phyloP scores from a whole-genome alignment of 2,797 vertebrate species.

The Otus scops region DNA sequence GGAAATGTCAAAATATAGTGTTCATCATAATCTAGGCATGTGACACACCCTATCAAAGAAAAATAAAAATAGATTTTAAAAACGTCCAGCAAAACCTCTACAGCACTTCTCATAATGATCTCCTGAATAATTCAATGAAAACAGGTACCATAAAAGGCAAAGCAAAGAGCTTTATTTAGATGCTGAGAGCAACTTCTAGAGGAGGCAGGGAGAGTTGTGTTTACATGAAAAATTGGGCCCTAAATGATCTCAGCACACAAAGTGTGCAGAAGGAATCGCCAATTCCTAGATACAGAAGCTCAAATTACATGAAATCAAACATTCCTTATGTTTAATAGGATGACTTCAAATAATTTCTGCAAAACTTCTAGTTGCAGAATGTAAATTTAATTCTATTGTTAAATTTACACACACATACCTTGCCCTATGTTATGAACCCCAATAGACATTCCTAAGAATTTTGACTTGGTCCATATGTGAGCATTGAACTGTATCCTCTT shows the following conservation, averaged over 20 bases:
- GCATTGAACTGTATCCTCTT: slow-evolving; percentile 99
- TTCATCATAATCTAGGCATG: slow-evolving; percentile 94
- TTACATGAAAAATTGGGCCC: background rate
- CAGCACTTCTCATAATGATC: background rate
- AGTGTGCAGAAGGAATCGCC: background rate
- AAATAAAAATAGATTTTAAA: background rate
- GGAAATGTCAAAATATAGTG: slow-evolving; percentile 98
- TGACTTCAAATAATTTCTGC: background rate
- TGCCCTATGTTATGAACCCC: slow-evolving; percentile 99
- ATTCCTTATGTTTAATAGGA: background rate
- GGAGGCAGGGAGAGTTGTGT: background rate
- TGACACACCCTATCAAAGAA: slow-evolving; percentile 88
- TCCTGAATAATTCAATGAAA: background rate
- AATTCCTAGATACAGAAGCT: background rate
- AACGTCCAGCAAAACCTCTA: background rate
- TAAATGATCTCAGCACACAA: background rate
- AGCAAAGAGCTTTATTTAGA: background rate
- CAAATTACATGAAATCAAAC: background rate
- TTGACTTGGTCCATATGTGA: slow-evolving; percentile 99
- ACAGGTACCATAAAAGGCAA: background rate
- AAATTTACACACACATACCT: slow-evolving; percentile 76
- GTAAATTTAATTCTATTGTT: background rate
- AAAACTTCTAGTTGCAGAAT: background rate
- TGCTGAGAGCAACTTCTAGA: background rate
- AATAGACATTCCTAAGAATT: slow-evolving; percentile 98